Conservation (phyloP, 1,140 invertebrate species). For the Caenorhabditis remanei region DNA sequence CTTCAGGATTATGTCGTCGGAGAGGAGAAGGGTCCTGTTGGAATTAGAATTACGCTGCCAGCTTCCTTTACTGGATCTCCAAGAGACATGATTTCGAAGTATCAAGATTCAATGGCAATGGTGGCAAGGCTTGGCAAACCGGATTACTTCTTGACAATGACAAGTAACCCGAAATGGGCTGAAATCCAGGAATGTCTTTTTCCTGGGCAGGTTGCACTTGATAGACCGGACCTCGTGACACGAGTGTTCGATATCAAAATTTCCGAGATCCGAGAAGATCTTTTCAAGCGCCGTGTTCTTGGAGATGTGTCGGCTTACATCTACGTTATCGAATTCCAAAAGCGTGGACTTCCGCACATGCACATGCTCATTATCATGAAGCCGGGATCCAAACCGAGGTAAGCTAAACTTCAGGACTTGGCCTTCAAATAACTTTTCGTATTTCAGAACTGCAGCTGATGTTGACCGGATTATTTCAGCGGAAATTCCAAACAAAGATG, state of each 20-base stretch:
- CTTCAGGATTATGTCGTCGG: slow-evolving; percentile 53
- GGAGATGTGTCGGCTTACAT: slow-evolving; percentile 68
- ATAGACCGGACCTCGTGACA: slow-evolving; percentile 72
- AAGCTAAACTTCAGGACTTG: not conserved
- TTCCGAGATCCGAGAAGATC: slow-evolving; percentile 55
- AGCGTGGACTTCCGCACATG: not conserved
- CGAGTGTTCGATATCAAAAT: slow-evolving; percentile 73
- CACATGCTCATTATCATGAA: not conserved
- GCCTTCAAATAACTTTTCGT: not conserved
- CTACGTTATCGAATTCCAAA: not conserved
- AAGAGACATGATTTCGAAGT: slow-evolving; percentile 75
- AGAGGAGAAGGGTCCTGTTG: slow-evolving; percentile 9
- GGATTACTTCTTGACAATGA: slow-evolving; percentile 72
- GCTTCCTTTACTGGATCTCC: slow-evolving; percentile 53
- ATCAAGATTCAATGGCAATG: slow-evolving; percentile 80
- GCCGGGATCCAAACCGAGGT: not conserved
- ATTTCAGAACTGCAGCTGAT: not conserved
- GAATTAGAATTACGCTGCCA: slow-evolving; percentile 59
- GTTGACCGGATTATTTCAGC: not conserved
- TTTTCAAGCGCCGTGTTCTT: slow-evolving; percentile 69
- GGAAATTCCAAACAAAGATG: not conserved
- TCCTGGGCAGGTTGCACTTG: slow-evolving; percentile 64
- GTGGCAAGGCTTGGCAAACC: slow-evolving; percentile 77
- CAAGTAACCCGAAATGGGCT: slow-evolving; percentile 71
- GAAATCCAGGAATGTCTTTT: slow-evolving; percentile 75